Percentiles rank a stretch among this genome's conserved stretches.
phyloP scores from a whole-genome alignment of 2,888 invertebrate species.

The Diarsia dahlii region DNA sequence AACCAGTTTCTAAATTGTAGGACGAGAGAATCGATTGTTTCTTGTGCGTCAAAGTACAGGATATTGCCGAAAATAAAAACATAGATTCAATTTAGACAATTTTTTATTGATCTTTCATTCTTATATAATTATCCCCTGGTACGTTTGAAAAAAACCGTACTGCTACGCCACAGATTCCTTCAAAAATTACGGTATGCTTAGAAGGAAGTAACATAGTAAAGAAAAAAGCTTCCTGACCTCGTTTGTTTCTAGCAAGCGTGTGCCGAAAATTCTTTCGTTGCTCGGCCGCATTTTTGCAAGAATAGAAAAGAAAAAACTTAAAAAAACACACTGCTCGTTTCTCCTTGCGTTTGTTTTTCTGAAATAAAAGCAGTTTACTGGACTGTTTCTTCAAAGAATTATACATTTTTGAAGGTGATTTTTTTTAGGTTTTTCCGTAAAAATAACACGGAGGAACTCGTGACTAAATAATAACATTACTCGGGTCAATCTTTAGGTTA shows the following conservation, averaged over 20 bases:
- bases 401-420: not conserved
- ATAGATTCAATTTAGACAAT: not conserved
- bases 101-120: no score
- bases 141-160: not conserved
- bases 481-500: not conserved
- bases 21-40: not conserved
- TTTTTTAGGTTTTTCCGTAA: not conserved
- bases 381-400: conserved; percentile 5
- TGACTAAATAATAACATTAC: not conserved
- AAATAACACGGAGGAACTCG: not conserved
- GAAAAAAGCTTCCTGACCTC: not conserved
- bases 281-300: conserved; percentile 7
- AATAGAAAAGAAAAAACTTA: conserved; percentile 3
- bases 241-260: conserved; percentile 8
- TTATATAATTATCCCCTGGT: not conserved
- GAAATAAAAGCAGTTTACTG: conserved; percentile 15
- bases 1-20: not conserved
- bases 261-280: conserved; percentile 13
- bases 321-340: conserved; percentile 12
- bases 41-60: not conserved
- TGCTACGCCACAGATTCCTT: not conserved
- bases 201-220: not conserved
- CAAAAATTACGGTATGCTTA: not conserved
- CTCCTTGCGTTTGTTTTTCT: conserved; percentile 12
- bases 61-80: not conserved